These are phyloP conservation scores for Oreochromis grahami DNA, from an alignment of 2,797 vertebrate species.

Conservation along the genomic window DNA sequence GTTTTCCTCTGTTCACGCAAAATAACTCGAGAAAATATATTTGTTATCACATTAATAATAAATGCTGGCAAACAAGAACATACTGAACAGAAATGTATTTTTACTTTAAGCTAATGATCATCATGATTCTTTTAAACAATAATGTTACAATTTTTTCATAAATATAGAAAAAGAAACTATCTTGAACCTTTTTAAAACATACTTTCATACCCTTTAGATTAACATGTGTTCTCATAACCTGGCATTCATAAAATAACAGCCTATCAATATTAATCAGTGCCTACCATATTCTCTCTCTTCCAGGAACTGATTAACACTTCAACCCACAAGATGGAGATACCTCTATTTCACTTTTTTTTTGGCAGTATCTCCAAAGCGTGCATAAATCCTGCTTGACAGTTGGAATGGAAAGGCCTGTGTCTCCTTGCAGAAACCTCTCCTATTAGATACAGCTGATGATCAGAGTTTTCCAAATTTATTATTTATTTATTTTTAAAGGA, in stretches of 20 bases:
- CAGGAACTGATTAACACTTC: conserved; percentile 33
- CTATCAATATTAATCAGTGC: background rate
- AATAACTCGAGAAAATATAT: background rate
- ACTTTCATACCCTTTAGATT: background rate
- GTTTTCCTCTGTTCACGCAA: background rate
- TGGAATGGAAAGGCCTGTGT: conserved; percentile 51
- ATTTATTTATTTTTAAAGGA: background rate
- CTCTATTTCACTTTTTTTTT: conserved; percentile 25
- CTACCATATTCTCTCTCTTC: conserved; percentile 7
- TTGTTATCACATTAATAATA: background rate
- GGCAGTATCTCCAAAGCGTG: conserved; percentile 32
- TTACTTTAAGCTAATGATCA: background rate
- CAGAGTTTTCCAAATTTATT: conserved; percentile 32
- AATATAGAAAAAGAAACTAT: background rate
- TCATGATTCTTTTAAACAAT: background rate
- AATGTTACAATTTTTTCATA: background rate
- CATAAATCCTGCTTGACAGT: conserved; percentile 49
- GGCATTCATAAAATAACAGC: background rate
- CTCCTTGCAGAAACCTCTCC: conserved; percentile 33
- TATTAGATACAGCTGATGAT: conserved; percentile 53
- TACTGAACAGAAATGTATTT: background rate
- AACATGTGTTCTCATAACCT: background rate
- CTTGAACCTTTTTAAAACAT: background rate
- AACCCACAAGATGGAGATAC: conserved; percentile 27
- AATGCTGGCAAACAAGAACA: background rate